Percentiles rank a stretch among this genome's conserved stretches.
Evolutionary conservation across 2,888 invertebrate genomes (phyloP).

Genomic region (Lacanobia wlatinum): DNA sequence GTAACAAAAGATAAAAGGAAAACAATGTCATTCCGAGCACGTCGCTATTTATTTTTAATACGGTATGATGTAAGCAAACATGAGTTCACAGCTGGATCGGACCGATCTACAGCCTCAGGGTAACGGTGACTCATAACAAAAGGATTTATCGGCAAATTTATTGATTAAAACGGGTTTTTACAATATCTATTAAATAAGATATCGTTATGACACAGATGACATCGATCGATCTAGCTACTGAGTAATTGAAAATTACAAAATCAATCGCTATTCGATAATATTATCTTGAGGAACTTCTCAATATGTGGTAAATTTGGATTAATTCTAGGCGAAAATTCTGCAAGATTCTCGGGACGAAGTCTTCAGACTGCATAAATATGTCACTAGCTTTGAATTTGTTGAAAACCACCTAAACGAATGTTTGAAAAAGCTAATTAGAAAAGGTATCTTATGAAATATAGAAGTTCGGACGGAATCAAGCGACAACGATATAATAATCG

Average conservation of each 20-base stretch:
- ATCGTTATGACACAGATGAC: constrained; percentile 7
- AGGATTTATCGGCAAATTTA: constrained; percentile 38
- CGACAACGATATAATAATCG: background rate
- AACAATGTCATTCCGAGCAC: constrained; percentile 67
- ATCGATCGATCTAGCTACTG: constrained; percentile 10
- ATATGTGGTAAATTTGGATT: constrained; percentile 2
- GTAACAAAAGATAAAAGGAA: constrained; percentile 69
- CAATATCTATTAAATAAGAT: constrained; percentile 10
- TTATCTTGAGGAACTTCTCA: background rate
- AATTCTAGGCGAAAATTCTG: background rate
- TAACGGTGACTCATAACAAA: constrained; percentile 49
- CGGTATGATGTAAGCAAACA: constrained; percentile 68
- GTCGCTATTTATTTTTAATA: constrained; percentile 69
- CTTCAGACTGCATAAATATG: no score
- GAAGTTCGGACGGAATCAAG: no score
- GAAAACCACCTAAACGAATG: background rate
- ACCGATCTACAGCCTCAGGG: constrained; percentile 30
- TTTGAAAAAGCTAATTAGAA: no score
- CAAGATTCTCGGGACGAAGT: no score
- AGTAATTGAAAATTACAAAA: constrained; percentile 18
- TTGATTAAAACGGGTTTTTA: constrained; percentile 38
- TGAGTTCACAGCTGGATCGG: constrained; percentile 55
- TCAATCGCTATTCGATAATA: background rate
- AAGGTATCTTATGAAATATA: no score
- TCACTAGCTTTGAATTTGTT: background rate